Percentiles rank a stretch among this genome's conserved stretches.
Evolutionary conservation across 2,797 vertebrate genomes (phyloP).

Genomic region (Amniataba percoides): DNA sequence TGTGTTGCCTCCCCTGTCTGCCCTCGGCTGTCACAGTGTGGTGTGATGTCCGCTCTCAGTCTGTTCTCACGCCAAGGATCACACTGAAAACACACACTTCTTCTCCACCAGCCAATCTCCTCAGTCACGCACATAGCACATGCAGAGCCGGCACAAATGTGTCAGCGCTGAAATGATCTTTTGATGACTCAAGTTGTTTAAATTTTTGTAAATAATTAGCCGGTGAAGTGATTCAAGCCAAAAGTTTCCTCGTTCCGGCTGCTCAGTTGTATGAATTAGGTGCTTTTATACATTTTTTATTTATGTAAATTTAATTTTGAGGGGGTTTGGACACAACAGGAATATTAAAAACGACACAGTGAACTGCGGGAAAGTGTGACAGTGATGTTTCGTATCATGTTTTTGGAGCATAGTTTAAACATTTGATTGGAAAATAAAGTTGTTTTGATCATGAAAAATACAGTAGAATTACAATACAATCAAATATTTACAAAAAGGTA

Average conservation of each 20-base stretch:
- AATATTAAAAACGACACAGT: neutral
- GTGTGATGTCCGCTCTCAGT: slow-evolving; percentile 80
- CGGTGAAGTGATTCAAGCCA: neutral
- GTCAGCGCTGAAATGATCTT: slow-evolving; percentile 1
- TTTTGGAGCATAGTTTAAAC: neutral
- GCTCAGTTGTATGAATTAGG: neutral
- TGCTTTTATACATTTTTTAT: neutral
- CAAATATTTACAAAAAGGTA: neutral
- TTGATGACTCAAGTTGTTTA: neutral
- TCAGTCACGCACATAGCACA: slow-evolving; percentile 60
- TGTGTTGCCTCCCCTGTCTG: slow-evolving; percentile 75
- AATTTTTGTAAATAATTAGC: neutral
- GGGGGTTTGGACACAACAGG: neutral
- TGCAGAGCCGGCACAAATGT: slow-evolving; percentile 20
- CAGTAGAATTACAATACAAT: neutral
- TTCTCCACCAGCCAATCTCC: slow-evolving; percentile 40
- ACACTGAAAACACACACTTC: slow-evolving; percentile 66
- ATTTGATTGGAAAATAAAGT: neutral
- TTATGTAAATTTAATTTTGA: neutral
- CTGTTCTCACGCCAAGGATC: slow-evolving; percentile 84
- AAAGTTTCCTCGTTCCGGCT: neutral
- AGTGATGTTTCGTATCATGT: neutral
- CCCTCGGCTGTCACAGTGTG: slow-evolving; percentile 78
- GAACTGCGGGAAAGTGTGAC: neutral
- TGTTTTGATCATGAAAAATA: no score